Conservation (phyloP, 2,797 vertebrate genomes). For the Pteronotus mesoamericanus region DNA sequence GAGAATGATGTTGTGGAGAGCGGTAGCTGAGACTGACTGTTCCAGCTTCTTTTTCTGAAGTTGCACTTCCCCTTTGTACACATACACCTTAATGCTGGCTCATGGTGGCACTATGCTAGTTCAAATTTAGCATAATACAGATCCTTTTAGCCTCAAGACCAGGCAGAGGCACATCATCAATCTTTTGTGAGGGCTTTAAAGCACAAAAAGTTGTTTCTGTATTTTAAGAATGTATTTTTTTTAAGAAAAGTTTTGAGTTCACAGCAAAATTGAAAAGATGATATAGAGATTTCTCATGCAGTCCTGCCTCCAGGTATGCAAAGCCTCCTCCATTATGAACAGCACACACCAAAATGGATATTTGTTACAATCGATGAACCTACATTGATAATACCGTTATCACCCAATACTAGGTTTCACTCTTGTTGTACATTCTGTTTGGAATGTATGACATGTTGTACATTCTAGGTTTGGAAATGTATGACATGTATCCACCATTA, state of each 20-base stretch:
- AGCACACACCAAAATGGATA: not conserved
- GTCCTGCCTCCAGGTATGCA: no score
- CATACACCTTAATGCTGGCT: fast-evolving
- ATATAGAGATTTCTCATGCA: no score
- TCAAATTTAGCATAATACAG: not conserved
- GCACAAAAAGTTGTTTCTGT: no score
- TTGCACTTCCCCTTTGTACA: not conserved
- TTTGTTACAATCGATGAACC: not conserved
- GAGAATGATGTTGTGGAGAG: not conserved
- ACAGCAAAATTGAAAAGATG: no score
- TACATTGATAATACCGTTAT: no score
- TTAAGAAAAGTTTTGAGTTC: not conserved
- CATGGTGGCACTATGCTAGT: not conserved
- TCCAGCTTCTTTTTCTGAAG: not conserved
- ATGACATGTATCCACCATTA: no score
- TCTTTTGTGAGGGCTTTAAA: not conserved
- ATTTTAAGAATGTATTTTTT: not conserved
- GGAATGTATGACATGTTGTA: not conserved
- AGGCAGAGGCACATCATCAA: not conserved
- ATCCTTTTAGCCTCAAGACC: not conserved
- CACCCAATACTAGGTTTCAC: no score
- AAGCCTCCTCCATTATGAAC: not conserved
- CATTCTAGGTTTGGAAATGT: not conserved
- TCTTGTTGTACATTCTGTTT: not conserved
- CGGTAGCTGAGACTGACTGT: not conserved